Evolutionary conservation across 2,888 invertebrate genomes (phyloP), one percentile per base, ranked within the genome.

Genomic region (Heliconius ismenius): DNA sequence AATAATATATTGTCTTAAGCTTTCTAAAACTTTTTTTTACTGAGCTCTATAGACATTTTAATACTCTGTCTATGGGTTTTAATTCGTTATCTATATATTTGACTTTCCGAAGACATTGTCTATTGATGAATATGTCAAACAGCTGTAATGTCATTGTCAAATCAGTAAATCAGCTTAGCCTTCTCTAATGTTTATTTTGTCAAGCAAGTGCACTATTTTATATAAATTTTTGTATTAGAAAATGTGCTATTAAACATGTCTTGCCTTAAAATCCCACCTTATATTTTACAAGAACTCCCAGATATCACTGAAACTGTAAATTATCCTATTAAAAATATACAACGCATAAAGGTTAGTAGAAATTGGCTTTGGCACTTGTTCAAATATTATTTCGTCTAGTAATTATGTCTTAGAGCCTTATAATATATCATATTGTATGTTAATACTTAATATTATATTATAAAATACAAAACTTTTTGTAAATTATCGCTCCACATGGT

Each of bases 321-420:
- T 81, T 95, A 94, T 86, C 96, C 96, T 3, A 91, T 96, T 82
- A 94, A 95, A 88, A 95, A 95, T 87, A 96, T 96, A 81, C 96
- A 96, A 86, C 95, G 97, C 73, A 96, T 97, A 85, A 97, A 97
- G 95, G 97, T 97, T 86, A 89, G 91, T 88, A 74, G 39, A 74
- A 78, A 78, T 79, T 81, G 77, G 79, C 78, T 83, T 88, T 90
- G 88, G 88, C 87, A 83, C 75, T 73, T 77, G 82, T 82, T 86
- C 89, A 89, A 89, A 84, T 82, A 43, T 28, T n/a, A 62, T 68
- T 60, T 26, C 54, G 74, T 26, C 1, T 70, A 63, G 28, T 18
- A 76, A 72, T 70, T 54, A 21, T 70, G 13, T 63, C 21, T 26
- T 28, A 58, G 70, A 24, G 3, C 54, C 62, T 18, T n/a, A 15